Evolutionary conservation across 2,888 invertebrate genomes (phyloP).

Genomic region (Sphaerophoria rueppellii): DNA sequence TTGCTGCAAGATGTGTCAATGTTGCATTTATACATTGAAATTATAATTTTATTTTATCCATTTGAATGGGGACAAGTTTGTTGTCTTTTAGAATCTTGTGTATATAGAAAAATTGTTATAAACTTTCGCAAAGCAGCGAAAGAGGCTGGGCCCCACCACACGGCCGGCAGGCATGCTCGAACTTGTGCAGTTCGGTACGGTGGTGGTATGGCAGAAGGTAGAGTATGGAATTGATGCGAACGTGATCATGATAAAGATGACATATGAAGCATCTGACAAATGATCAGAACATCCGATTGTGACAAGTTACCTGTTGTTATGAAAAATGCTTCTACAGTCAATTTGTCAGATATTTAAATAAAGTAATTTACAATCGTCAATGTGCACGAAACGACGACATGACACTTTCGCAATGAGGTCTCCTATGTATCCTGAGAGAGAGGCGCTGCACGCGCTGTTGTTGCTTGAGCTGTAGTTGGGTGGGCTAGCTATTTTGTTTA

Average conservation of each 20-base stretch:
- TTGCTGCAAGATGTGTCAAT: slow-evolving; percentile 25
- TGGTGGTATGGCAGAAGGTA: neutral
- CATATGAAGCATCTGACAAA: slow-evolving; percentile 78
- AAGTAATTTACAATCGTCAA: slow-evolving; percentile 76
- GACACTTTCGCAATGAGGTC: slow-evolving; percentile 73
- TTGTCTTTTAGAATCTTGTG: slow-evolving; percentile 40
- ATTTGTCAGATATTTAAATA: slow-evolving; percentile 77
- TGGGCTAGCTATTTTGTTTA: slow-evolving; percentile 58
- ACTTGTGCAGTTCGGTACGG: neutral
- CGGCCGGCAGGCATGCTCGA: slow-evolving; percentile 6
- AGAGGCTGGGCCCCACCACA: slow-evolving; percentile 24
- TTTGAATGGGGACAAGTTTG: slow-evolving; percentile 15
- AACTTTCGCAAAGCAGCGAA: neutral
- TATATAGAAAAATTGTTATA: slow-evolving; percentile 9
- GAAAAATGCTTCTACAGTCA: slow-evolving; percentile 75
- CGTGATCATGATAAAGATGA: slow-evolving; percentile 73
- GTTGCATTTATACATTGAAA: slow-evolving; percentile 39
- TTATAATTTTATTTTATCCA: slow-evolving; percentile 32
- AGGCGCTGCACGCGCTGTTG: slow-evolving; percentile 28
- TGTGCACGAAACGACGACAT: slow-evolving; percentile 72
- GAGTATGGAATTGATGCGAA: slow-evolving; percentile 62
- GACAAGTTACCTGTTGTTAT: slow-evolving; percentile 80
- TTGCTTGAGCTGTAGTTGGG: slow-evolving; percentile 43
- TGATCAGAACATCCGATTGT: slow-evolving; percentile 81
- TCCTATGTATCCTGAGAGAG: neutral